phyloP scores from a whole-genome alignment of 2,888 invertebrate species.

The Lottia scabra region DNA sequence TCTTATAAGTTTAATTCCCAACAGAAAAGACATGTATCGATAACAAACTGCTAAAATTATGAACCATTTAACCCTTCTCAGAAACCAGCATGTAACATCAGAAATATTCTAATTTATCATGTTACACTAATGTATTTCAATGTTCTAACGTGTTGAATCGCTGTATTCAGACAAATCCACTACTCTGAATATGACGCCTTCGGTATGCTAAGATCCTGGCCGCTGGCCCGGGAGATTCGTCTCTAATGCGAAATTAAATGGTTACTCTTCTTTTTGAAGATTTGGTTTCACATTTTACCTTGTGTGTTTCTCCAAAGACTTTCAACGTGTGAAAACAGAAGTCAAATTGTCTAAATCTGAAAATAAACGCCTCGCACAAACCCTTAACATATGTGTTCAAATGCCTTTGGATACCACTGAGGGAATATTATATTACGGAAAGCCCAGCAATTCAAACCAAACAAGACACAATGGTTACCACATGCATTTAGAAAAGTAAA shows the following conservation, averaged over 20 bases:
- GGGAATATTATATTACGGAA: slow-evolving; percentile 13
- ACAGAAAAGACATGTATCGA: too few relatives aligned
- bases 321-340: slow-evolving; percentile 3
- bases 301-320: neutral
- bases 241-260: neutral
- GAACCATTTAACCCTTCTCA: too few relatives aligned
- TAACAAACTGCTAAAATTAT: too few relatives aligned
- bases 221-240: neutral
- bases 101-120: too few relatives aligned
- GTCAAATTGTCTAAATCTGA: slow-evolving; percentile 4
- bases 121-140: too few relatives aligned
- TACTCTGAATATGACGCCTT: too few relatives aligned
- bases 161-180: too few relatives aligned
- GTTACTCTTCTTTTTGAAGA: neutral
- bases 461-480: neutral
- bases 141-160: too few relatives aligned
- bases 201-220: neutral
- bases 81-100: too few relatives aligned
- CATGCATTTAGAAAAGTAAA: neutral
- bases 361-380: neutral
- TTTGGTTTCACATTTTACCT: neutral
- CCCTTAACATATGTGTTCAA: neutral
- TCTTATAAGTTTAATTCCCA: too few relatives aligned
- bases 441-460: neutral
- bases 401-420: neutral